Evolutionary conservation across 2,888 invertebrate species (phyloP).

Genomic region (Leptopterna dolabrata): DNA sequence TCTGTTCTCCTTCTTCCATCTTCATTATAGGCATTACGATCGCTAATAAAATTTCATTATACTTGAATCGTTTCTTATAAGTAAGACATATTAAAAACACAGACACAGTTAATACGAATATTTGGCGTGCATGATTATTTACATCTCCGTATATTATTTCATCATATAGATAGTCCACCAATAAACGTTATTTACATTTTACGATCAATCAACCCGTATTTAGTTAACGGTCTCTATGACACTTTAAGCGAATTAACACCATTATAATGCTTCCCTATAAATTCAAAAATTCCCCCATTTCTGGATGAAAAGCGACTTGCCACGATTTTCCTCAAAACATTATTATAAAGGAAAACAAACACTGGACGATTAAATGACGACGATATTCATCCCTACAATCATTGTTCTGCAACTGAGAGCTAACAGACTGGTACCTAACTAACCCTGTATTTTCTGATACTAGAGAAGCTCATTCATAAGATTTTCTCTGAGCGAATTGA

Average conservation of each 20-base stretch:
- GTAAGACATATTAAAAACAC: neutral
- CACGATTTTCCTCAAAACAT: neutral
- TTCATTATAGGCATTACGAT: neutral
- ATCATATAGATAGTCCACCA: neutral
- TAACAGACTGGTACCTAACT: too few relatives aligned
- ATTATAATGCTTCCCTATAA: neutral
- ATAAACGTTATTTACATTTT: conserved; percentile 16
- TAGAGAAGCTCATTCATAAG: neutral
- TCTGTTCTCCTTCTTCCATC: neutral
- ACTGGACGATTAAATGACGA: neutral
- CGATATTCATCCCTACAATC: neutral
- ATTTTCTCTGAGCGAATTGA: neutral
- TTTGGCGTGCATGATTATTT: conserved; percentile 1
- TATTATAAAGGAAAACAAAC: neutral
- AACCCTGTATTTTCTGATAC: neutral
- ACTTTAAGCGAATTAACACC: conserved; percentile 22
- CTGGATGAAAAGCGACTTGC: neutral
- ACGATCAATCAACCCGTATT: conserved; percentile 26
- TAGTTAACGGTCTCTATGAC: conserved; percentile 42
- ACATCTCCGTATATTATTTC: neutral
- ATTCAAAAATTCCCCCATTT: neutral
- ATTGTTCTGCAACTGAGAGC: neutral
- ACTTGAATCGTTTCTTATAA: neutral
- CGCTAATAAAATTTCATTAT: neutral
- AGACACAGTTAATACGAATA: conserved; percentile 17